Percentiles rank a stretch among this genome's conserved stretches.
phyloP scores from a whole-genome alignment of 2,113 vertebrate species.

The Oncorhynchus kisutch region DNA sequence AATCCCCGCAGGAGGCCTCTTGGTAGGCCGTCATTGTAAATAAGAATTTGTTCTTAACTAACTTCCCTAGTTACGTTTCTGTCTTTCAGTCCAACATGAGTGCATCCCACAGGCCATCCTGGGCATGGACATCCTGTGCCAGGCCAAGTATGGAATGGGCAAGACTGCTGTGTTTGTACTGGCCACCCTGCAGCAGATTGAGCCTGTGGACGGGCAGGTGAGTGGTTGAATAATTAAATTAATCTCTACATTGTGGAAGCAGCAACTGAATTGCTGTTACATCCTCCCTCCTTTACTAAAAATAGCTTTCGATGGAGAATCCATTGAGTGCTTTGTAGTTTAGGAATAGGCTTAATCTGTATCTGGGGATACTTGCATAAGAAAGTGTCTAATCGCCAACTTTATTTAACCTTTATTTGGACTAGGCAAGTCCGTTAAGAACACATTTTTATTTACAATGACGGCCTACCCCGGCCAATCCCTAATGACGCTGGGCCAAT shows the following conservation, averaged over 20 bases:
- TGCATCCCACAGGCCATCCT: constrained; percentile 89
- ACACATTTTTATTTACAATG: too few relatives aligned
- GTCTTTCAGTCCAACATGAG: constrained; percentile 83
- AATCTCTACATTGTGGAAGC: background rate
- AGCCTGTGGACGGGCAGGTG: constrained; percentile 85
- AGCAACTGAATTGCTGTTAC: background rate
- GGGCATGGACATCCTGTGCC: constrained; percentile 87
- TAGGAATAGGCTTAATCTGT: too few relatives aligned
- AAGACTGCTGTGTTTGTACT: constrained; percentile 87
- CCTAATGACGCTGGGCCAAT: too few relatives aligned
- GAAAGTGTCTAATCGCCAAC: too few relatives aligned
- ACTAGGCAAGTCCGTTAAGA: too few relatives aligned
- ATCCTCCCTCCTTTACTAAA: background rate
- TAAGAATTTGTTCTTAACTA: too few relatives aligned
- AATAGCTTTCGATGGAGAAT: background rate
- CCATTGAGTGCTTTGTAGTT: background rate
- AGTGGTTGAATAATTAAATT: constrained; percentile 19
- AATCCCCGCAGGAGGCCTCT: too few relatives aligned
- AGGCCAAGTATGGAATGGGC: constrained; percentile 89
- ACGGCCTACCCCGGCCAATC: too few relatives aligned
- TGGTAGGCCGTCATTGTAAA: too few relatives aligned
- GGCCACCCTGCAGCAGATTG: constrained; percentile 86
- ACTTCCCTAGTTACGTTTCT: background rate
- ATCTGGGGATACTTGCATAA: background rate
- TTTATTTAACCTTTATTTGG: too few relatives aligned